phyloP scores from a whole-genome alignment of 2,888 invertebrate species.

The Polylopha cassiicola region DNA sequence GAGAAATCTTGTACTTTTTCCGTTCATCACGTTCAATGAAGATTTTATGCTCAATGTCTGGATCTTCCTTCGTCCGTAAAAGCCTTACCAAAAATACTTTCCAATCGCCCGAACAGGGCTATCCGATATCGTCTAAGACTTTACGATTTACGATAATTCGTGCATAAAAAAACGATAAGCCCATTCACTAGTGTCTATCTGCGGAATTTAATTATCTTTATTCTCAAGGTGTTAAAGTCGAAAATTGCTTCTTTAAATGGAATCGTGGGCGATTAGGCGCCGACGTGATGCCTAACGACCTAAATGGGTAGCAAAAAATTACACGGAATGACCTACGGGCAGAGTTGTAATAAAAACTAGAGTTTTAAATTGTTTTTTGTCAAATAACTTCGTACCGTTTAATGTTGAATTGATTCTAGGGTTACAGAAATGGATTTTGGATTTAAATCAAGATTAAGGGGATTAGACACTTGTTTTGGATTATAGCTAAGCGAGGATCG shows the following conservation, averaged over 20 bases:
- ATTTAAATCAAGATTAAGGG: too few species aligned
- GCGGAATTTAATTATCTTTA: constrained; percentile 8
- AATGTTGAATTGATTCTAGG: constrained; percentile 8
- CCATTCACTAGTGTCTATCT: constrained; percentile 10
- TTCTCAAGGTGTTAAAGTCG: constrained; percentile 1
- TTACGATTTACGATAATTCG: constrained; percentile 22
- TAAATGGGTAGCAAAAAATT: constrained; percentile 16
- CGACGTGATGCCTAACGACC: constrained; percentile 6
- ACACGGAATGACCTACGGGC: constrained; percentile 9
- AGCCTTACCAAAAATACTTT: constrained; percentile 17
- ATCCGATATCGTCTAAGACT: constrained; percentile 21
- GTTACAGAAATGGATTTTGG: constrained; percentile 1
- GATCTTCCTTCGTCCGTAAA: constrained; percentile 14
- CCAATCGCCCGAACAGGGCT: constrained; percentile 17
- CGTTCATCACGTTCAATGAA: constrained; percentile 7
- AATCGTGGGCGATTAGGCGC: background rate
- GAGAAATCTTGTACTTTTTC: constrained; percentile 4
- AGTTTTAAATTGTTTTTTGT: constrained; percentile 11
- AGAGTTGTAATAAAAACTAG: constrained; percentile 9
- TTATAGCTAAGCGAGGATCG: too few species aligned
- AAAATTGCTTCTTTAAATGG: constrained; percentile 3
- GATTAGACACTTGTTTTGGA: too few species aligned
- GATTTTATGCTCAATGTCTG: constrained; percentile 14
- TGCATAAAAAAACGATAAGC: constrained; percentile 21
- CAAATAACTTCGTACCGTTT: constrained; percentile 3